Evolutionary conservation across 2,797 vertebrate genomes (phyloP).

Genomic region (Silurus lanzhouensis): DNA sequence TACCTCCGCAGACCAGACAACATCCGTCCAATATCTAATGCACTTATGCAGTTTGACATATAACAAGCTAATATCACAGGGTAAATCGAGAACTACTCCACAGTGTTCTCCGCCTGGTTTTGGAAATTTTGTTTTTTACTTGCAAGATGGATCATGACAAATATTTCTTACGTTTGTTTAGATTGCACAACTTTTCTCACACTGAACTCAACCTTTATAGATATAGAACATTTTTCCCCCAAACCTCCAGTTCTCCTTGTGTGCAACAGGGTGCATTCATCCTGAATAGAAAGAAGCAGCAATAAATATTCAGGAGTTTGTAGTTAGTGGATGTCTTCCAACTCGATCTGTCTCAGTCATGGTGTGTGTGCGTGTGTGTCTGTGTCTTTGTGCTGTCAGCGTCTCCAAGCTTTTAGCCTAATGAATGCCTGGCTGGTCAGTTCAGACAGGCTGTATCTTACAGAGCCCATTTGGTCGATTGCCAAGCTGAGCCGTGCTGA

Average conservation of each 20-base stretch:
- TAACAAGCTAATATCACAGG: neutral
- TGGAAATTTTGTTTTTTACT: neutral
- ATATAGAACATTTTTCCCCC: neutral
- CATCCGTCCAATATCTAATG: neutral
- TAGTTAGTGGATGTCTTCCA: conserved; percentile 69
- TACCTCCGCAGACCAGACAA: conserved; percentile 22
- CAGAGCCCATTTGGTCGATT: conserved; percentile 69
- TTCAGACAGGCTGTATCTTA: conserved; percentile 38
- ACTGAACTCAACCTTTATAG: neutral
- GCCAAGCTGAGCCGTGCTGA: conserved; percentile 66
- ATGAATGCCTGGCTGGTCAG: conserved; percentile 65
- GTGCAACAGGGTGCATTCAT: conserved; percentile 19
- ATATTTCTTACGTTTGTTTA: neutral
- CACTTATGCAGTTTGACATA: neutral
- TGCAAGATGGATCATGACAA: neutral
- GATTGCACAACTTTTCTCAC: neutral
- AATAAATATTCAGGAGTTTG: conserved; percentile 68
- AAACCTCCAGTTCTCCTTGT: conserved; percentile 38
- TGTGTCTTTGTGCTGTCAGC: conserved; percentile 41
- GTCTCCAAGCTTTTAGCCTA: conserved; percentile 71
- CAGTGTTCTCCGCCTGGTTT: neutral
- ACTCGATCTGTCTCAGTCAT: conserved; percentile 63
- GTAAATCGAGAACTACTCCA: neutral
- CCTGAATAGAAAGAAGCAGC: conserved; percentile 60
- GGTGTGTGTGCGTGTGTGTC: conserved; percentile 43